phyloP scores from a whole-genome alignment of 2,888 invertebrate species.

The Lepeophtheirus nordmannii region DNA sequence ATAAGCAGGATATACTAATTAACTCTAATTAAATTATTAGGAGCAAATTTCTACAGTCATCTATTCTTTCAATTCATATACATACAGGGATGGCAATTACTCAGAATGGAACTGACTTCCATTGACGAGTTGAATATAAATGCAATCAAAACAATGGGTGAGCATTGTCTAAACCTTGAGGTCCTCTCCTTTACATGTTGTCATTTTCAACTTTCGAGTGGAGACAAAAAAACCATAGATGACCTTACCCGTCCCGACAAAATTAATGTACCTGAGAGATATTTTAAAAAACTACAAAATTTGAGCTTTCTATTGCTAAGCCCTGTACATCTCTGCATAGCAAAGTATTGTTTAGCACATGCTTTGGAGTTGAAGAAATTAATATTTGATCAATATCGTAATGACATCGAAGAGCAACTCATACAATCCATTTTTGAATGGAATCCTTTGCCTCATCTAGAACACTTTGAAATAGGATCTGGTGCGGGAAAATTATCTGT shows the following conservation, averaged over 20 bases:
- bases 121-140: conserved; percentile 18
- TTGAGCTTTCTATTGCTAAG: background rate
- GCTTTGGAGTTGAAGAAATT: background rate
- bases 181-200: background rate
- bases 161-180: background rate
- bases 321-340: conserved; percentile 8
- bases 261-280: background rate
- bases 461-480: conserved; percentile 5
- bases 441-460: background rate
- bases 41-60: conserved; percentile 14
- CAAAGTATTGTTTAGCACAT: background rate
- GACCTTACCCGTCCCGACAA: background rate
- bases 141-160: conserved; percentile 9
- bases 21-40: too few relatives aligned
- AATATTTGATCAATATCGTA: background rate
- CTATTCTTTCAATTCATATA: conserved; percentile 17
- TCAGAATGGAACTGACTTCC: conserved; percentile 1
- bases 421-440: conserved; percentile 9
- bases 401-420: conserved; percentile 13
- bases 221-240: background rate
- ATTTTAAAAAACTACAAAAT: conserved; percentile 9
- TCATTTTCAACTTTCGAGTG: conserved; percentile 9
- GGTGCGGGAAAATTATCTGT: conserved; percentile 11
- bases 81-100: conserved; percentile 2
- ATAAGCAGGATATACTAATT: background rate